A percentile compares a stretch with the other conserved stretches of the same genome.
These are phyloP conservation scores for Aplochiton taeniatus DNA, from an alignment of 2,797 vertebrate genomes.

Conservation along the genomic window DNA sequence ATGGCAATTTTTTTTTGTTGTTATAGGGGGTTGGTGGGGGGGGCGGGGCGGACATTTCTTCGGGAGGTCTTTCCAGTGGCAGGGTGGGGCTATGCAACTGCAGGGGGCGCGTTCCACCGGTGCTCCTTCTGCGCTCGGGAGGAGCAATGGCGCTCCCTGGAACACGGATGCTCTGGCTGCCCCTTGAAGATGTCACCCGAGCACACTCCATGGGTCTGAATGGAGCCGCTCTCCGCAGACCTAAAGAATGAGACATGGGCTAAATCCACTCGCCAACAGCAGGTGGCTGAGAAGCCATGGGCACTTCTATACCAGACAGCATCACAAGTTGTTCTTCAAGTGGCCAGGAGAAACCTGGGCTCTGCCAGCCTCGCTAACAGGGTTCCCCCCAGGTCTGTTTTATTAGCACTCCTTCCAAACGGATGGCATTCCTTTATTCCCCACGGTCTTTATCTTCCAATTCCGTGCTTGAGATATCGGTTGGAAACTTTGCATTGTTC, in stretches of 20 bases:
- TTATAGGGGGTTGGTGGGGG: too few relatives aligned
- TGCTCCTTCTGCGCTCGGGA: conserved; percentile 32
- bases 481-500: conserved; percentile 58
- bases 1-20: conserved; percentile 53
- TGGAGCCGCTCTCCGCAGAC: not conserved
- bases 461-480: conserved; percentile 34
- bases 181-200: conserved; percentile 6
- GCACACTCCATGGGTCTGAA: not conserved
- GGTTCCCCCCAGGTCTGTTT: conserved; percentile 21
- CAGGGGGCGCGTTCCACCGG: conserved; percentile 36
- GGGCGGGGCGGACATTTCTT: conserved; percentile 43
- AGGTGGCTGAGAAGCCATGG: not conserved
- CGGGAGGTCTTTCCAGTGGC: conserved; percentile 25
- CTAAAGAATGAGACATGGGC: not conserved
- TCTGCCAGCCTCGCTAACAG: not conserved
- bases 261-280: not conserved
- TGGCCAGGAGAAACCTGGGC: too few relatives aligned
- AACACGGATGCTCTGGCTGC: conserved; percentile 35
- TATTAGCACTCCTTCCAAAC: conserved; percentile 15
- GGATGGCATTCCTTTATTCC: conserved; percentile 35
- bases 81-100: not conserved
- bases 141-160: conserved; percentile 18
- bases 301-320: not conserved
- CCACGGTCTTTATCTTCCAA: conserved; percentile 34
- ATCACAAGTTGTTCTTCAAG: not conserved